Evolutionary conservation across 2,888 invertebrate genomes (phyloP).

Genomic region (Leucoptera coffeella): DNA sequence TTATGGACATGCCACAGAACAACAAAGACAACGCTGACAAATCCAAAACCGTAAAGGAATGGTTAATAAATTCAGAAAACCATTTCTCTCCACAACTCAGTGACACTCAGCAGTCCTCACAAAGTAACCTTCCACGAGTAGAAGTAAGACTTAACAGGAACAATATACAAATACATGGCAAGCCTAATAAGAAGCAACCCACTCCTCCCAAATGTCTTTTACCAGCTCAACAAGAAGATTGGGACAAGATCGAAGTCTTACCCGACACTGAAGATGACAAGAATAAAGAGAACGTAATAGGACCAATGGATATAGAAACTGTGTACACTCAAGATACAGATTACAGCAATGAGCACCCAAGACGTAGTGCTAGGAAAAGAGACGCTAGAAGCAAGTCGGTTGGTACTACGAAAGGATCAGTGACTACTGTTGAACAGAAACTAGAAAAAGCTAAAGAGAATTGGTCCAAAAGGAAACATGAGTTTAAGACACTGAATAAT

Average conservation of each 20-base stretch:
- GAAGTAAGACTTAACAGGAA: constrained; percentile 17
- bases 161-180: constrained; percentile 21
- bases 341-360: constrained; percentile 20
- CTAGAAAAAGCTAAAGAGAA: constrained; percentile 19
- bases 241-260: constrained; percentile 36
- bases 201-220: constrained; percentile 15
- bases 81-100: constrained; percentile 24
- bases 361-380: constrained; percentile 29
- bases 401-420: constrained; percentile 16
- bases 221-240: constrained; percentile 21
- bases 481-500: constrained; percentile 33
- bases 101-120: constrained; percentile 15
- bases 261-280: constrained; percentile 17
- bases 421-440: constrained; percentile 16
- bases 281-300: constrained; percentile 17
- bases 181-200: constrained; percentile 12
- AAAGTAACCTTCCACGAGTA: constrained; percentile 12
- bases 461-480: constrained; percentile 39
- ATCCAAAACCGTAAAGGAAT: constrained; percentile 28
- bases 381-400: constrained; percentile 17
- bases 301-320: constrained; percentile 23
- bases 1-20: constrained; percentile 1
- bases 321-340: constrained; percentile 18
- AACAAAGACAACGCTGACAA: constrained; percentile 15
- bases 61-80: constrained; percentile 34